These are phyloP conservation scores for Cliona cf. orientalis DNA, from an alignment of 37 sponge, comb jelly and placozoan genomes.

Conservation along the genomic window DNA sequence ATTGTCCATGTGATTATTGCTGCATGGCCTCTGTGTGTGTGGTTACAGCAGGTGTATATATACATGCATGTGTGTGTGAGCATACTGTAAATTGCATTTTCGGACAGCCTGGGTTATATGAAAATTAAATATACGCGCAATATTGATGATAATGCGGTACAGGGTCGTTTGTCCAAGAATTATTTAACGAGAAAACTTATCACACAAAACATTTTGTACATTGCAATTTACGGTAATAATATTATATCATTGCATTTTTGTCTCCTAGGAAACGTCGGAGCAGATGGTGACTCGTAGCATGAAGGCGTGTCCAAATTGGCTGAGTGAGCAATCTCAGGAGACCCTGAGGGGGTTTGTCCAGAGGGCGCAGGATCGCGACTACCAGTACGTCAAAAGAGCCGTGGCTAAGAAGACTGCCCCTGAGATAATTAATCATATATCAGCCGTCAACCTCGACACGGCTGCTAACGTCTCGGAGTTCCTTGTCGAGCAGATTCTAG, in stretches of 20 bases:
- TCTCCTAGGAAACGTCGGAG: conserved; percentile 68
- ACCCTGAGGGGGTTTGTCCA: conserved; percentile 30
- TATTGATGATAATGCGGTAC: too few species aligned
- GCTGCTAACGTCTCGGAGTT: conserved; percentile 57
- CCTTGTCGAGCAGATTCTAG: conserved; percentile 42
- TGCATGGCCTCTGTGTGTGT: too few species aligned
- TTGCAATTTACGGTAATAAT: not conserved
- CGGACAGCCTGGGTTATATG: too few species aligned
- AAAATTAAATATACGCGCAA: too few species aligned
- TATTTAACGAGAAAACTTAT: too few species aligned
- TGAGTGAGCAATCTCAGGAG: conserved; percentile 20
- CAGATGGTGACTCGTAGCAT: conserved; percentile 61
- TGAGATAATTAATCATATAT: conserved; percentile 64
- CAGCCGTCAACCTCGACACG: conserved; percentile 38
- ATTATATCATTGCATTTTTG: too few species aligned
- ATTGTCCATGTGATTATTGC: too few species aligned
- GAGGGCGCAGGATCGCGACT: conserved; percentile 15
- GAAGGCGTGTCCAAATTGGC: conserved; percentile 43
- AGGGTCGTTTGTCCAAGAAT: too few species aligned
- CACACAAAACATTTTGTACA: not conserved
- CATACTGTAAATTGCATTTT: too few species aligned
- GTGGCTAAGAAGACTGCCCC: conserved; percentile 52
- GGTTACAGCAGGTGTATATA: not conserved
- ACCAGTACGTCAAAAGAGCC: conserved; percentile 44
- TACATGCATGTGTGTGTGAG: not conserved